Evolutionary conservation across 1,140 invertebrate species (phyloP), one percentile per base, ranked within the genome.

Genomic region (Bombus vancouverensis): DNA sequence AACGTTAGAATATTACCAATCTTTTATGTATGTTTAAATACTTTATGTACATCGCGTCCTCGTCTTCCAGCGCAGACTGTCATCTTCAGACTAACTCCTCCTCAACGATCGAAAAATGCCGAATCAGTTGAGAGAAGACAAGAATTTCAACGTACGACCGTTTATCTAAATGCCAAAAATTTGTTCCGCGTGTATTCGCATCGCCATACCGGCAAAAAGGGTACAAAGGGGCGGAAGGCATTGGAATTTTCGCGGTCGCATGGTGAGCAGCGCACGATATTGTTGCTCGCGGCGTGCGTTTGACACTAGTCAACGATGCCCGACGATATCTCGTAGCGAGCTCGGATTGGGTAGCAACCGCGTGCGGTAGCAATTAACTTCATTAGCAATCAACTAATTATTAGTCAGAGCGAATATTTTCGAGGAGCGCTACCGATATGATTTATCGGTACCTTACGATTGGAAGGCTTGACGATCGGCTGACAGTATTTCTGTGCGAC

Each of bases 361-460:
- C 73, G 70, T 82, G 57, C 70, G 83, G 83, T 83, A 88, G 70
- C 79, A 86, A 86, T 88, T 88, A 83, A 87, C 83, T 89, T 89
- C 79, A 83, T 89, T 89, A 89, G 65, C 86, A 66, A 88, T 68
- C 65, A 68, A n/a, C 0, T 18, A 70, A 59, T 89, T 81, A 89
- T 89, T 87, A 81, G 76, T 44, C 76, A 34, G 62, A 78, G 83
- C 53, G 83, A 68, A 34, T 79, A 47, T 39, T 68, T 68, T 68
- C 42, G 32, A 15, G 32, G 12, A n/a, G 9, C 5, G 22, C 5
- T 3, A 10, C 28, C 15, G 28, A 13, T 25, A 39, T 18, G 4
- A 18, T 15, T 47, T 15, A 47, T 4, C 44, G 4, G 15, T 47
- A 15, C 15, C 44, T 57, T 44, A 25, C 13, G 34, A 12, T 28